These are phyloP conservation scores for Chroicocephalus ridibundus DNA, from an alignment of 2,113 vertebrate species.

Conservation along the genomic window DNA sequence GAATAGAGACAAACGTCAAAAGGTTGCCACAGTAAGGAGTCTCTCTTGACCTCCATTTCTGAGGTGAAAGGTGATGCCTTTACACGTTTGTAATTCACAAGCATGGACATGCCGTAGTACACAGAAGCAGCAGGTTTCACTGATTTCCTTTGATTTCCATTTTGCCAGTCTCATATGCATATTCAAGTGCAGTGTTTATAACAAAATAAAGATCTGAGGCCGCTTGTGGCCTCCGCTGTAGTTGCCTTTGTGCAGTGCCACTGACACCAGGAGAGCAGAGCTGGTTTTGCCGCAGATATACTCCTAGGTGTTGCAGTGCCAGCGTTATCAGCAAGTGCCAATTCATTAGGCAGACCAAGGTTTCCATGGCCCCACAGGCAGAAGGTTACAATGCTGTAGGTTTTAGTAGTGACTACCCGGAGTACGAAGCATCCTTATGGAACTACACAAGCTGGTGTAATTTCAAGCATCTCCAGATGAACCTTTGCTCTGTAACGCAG, in stretches of 20 bases:
- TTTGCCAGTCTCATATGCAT: fast-evolving
- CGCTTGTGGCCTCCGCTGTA: fast-evolving
- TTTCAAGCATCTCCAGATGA: neutral
- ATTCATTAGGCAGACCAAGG: neutral
- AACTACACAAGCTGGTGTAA: neutral
- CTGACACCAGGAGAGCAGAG: neutral
- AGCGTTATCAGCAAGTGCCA: neutral
- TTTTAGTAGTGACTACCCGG: neutral
- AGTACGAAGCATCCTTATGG: neutral
- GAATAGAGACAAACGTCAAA: neutral
- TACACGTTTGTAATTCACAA: neutral
- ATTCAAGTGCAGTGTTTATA: neutral
- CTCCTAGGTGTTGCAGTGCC: neutral
- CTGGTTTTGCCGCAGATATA: neutral
- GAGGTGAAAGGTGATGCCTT: neutral
- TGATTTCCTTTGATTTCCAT: neutral
- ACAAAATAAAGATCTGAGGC: neutral
- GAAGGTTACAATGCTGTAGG: neutral
- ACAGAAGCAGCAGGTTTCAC: neutral
- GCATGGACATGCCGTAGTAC: fast-evolving
- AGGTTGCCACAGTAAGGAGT: neutral
- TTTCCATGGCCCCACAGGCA: neutral
- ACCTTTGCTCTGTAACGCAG: neutral
- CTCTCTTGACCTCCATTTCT: neutral
- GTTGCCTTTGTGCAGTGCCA: neutral